Evolutionary conservation across 2,888 invertebrate genomes (phyloP), one percentile per base, ranked within the genome.

Genomic region (Morpho helenor): DNA sequence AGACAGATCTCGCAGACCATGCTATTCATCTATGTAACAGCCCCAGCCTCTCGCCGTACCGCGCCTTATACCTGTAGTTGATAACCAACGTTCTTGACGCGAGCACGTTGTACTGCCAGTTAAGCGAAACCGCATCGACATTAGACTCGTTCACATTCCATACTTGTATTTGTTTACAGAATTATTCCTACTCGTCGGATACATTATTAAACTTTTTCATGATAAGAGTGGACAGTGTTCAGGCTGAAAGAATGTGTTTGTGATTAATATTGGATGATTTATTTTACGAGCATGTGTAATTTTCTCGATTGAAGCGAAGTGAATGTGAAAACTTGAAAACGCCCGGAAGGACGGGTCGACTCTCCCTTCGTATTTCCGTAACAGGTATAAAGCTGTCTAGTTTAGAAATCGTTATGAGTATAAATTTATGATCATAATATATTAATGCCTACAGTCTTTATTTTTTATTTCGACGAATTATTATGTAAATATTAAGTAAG

Each of bases 311-410:
- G 63, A 60, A 60, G 61, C 69, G 64, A 63, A 74, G 78, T 79
- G 78, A 70, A 74, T 80, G 85, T 82, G 82, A 82, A 79, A 79
- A 77, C 74, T 78, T 76, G 76, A 77, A 76, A 75, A 71, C 65
- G 69, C 72, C 79, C 79, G 79, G 76, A 79, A 79, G 76, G 77
- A 77, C 81, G 78, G 81, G 79, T 79, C 74, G 64, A 66, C 74
- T 75, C 77, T 78, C 75, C 79, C 74, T 79, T 72, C 71, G 73
- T 65, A 68, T 71, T 80, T 79, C 76, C 70, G 75, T 68, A 74
- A 82, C 77, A 86, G 87, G 87, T 87, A 81, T 66, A 62, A 57
- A 45, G n/a, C 40, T 60, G 57, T 50, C 56, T 45, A 57, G 56
- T 59, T 60, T 62, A 56, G 56, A 60, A 62, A 59, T 56, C 48